Conservation (phyloP, 2,888 invertebrate species). For the Cylloceria caligata region DNA sequence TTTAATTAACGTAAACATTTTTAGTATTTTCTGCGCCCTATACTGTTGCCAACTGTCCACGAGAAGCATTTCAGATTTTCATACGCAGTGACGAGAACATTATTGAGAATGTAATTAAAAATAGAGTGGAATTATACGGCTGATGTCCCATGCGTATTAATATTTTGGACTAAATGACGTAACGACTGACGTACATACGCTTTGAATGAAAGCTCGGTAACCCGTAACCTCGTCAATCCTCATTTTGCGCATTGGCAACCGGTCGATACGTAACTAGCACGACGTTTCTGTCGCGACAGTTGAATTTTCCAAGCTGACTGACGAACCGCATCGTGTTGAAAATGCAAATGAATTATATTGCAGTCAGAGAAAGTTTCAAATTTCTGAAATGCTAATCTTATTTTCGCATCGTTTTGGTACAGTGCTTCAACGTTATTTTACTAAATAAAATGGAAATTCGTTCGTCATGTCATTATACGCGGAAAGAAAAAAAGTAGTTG, state of each 20-base stretch:
- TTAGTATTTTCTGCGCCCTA: too few species aligned
- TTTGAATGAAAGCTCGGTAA: constrained; percentile 36
- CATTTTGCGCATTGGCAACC: constrained; percentile 62
- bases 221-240: constrained; percentile 63
- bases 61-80: constrained; percentile 19
- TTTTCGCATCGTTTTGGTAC: not conserved
- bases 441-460: not conserved
- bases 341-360: not conserved
- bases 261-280: constrained; percentile 33
- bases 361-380: not conserved
- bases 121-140: constrained; percentile 38
- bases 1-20: not conserved
- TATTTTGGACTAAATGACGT: constrained; percentile 74
- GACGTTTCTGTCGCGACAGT: constrained; percentile 15
- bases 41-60: too few species aligned
- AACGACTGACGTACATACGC: constrained; percentile 64
- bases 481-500: too few species aligned
- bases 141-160: constrained; percentile 63
- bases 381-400: not conserved
- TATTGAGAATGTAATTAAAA: constrained; percentile 48
- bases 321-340: constrained; percentile 13
- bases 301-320: constrained; percentile 8
- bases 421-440: not conserved
- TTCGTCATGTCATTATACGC: too few species aligned
- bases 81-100: constrained; percentile 21